Conservation (phyloP, 2,113 vertebrate genomes). For the Terrapene triunguis region DNA sequence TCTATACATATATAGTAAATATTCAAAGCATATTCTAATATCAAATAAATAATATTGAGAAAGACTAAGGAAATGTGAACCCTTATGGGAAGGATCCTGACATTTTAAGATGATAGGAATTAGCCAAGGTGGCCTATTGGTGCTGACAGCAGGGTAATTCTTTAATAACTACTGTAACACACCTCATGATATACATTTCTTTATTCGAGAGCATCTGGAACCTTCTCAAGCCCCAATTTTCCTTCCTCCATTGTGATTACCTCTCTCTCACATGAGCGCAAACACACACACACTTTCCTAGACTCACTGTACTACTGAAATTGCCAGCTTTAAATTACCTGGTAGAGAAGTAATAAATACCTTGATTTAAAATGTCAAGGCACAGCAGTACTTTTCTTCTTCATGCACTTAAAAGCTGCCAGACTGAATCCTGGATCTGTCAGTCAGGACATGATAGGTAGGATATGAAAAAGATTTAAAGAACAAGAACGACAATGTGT, state of each 20-base stretch:
- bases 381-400: accelerated
- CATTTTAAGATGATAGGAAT: slow-evolving; percentile 39
- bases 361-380: background rate
- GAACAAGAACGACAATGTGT: background rate
- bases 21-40: background rate
- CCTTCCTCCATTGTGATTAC: background rate
- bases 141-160: background rate
- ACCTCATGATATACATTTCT: background rate
- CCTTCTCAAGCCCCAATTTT: background rate
- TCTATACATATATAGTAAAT: too few species aligned
- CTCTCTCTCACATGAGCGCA: too few species aligned
- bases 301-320: background rate
- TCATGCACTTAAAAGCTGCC: background rate
- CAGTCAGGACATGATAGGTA: background rate
- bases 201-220: background rate
- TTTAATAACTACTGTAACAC: background rate
- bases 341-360: accelerated
- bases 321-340: background rate
- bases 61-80: background rate
- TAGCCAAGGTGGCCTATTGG: slow-evolving; percentile 40
- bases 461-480: background rate
- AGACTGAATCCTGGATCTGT: too few species aligned
- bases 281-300: accelerated
- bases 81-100: slow-evolving; percentile 11
- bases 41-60: background rate